Evolutionary conservation across 2,113 vertebrate genomes (phyloP).

Genomic region (Nesoenas mayeri): DNA sequence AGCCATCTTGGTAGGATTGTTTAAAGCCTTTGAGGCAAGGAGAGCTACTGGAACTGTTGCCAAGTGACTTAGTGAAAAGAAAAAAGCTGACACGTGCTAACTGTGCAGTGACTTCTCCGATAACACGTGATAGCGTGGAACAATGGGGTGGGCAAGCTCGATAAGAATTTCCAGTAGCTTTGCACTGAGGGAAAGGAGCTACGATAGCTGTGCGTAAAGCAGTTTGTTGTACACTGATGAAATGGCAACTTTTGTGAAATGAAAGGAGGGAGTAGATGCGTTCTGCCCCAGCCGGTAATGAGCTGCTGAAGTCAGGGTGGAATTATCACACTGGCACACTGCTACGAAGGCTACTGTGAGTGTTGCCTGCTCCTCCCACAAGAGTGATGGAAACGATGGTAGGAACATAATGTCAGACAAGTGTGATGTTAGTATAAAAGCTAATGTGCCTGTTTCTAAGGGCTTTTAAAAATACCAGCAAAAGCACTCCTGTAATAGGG

Average conservation of each 20-base stretch:
- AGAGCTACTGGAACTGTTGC: neutral
- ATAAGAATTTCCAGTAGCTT: constrained; percentile 53
- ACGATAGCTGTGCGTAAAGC: neutral
- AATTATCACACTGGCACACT: neutral
- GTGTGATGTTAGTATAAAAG: neutral
- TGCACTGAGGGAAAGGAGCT: neutral
- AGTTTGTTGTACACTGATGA: neutral
- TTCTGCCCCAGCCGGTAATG: neutral
- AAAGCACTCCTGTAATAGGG: neutral
- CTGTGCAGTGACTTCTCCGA: neutral
- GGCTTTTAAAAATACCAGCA: neutral
- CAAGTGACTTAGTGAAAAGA: neutral
- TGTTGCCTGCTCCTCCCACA: neutral
- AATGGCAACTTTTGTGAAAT: neutral
- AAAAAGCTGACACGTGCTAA: neutral
- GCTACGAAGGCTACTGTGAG: neutral
- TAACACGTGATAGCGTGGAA: neutral
- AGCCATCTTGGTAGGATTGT: constrained; percentile 30
- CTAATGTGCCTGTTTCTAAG: neutral
- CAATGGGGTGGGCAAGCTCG: constrained; percentile 11
- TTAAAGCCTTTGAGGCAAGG: constrained; percentile 3
- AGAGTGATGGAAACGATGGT: neutral
- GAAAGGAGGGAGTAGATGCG: neutral
- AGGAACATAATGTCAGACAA: neutral
- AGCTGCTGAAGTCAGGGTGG: neutral